phyloP scores from a whole-genome alignment of 2,888 invertebrate genomes.

The Thysanoteuthis rhombus region DNA sequence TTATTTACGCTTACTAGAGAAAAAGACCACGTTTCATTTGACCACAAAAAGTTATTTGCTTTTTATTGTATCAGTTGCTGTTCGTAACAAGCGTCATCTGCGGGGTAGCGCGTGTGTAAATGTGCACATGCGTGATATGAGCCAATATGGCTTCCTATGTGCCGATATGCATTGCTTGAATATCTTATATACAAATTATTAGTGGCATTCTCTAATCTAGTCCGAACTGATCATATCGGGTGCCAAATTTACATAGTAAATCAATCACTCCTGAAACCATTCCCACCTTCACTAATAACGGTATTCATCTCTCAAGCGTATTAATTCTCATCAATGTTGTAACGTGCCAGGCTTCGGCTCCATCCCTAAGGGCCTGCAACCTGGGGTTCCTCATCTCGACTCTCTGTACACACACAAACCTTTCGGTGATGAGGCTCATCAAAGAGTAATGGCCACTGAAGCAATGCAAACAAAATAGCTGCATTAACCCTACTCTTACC shows the following conservation, averaged over 20 bases:
- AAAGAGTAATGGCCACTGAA: no score
- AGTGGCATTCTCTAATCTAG: background rate
- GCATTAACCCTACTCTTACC: no score
- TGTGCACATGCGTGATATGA: background rate
- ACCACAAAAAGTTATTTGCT: background rate
- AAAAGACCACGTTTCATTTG: background rate
- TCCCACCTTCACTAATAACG: background rate
- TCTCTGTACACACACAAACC: background rate
- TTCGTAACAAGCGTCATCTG: background rate
- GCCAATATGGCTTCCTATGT: background rate
- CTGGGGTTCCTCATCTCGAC: background rate
- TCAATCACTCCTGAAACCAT: background rate
- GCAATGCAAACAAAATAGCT: no score
- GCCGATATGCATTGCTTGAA: background rate
- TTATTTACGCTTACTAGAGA: background rate
- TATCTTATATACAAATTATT: background rate
- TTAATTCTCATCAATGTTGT: background rate
- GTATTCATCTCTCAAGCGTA: background rate
- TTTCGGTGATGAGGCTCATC: no score
- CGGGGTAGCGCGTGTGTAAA: background rate
- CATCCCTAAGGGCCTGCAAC: background rate
- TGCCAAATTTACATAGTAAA: background rate
- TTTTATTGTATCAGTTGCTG: background rate
- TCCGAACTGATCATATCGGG: background rate
- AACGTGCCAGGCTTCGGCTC: background rate